Evolutionary conservation across 2,797 vertebrate genomes (phyloP).

Genomic region (Notolabrus celidotus): DNA sequence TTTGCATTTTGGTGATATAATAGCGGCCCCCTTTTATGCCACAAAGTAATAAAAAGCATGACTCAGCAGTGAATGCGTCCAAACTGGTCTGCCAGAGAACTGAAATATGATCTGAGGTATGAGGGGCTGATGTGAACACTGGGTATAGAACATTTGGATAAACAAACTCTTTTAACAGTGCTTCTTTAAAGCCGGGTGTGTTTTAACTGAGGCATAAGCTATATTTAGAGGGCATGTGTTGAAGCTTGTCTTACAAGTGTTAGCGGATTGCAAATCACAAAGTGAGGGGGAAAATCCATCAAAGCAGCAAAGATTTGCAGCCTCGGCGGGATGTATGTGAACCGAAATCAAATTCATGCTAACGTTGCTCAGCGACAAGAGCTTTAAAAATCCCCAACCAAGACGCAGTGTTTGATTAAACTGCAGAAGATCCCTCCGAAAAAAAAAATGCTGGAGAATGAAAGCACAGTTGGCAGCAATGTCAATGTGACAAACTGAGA

Average conservation of each 20-base stretch:
- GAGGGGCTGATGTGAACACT: neutral
- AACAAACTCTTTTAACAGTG: constrained; percentile 15
- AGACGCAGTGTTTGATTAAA: constrained; percentile 68
- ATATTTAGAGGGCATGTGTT: constrained; percentile 62
- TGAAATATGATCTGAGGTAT: constrained; percentile 8
- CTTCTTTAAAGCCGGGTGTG: constrained; percentile 33
- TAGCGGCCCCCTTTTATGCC: no score
- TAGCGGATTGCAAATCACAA: constrained; percentile 53
- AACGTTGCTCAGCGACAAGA: constrained; percentile 58
- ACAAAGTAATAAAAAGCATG: no score
- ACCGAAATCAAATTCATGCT: constrained; percentile 58
- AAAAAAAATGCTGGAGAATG: constrained; percentile 31
- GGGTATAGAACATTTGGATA: constrained; percentile 11
- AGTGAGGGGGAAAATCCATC: constrained; percentile 55
- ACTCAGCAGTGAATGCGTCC: no score
- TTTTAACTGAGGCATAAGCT: constrained; percentile 47
- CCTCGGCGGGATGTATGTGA: constrained; percentile 60
- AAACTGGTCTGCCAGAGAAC: no score
- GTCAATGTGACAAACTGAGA: constrained; percentile 54
- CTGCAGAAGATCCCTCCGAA: constrained; percentile 53
- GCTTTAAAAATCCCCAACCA: constrained; percentile 67
- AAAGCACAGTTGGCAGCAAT: constrained; percentile 62
- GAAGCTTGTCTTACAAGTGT: constrained; percentile 66
- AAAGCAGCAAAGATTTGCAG: constrained; percentile 65
- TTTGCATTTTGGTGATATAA: no score